Conservation (phyloP, 2,113 vertebrate genomes). For the Bolborhynchus lineola region DNA sequence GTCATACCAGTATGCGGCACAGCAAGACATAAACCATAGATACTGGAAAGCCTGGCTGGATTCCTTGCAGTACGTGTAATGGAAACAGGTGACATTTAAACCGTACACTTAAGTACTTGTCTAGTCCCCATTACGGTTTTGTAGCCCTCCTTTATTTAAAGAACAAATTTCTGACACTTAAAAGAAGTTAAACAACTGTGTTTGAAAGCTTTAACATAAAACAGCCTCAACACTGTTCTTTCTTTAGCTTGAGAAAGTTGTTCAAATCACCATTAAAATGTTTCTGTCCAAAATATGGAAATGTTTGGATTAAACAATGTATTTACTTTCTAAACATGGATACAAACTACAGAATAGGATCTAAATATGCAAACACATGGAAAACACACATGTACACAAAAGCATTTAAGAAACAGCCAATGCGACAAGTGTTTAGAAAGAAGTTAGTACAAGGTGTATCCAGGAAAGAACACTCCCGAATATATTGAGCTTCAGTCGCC, state of each 20-base stretch:
- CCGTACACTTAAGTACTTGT: conserved; percentile 25
- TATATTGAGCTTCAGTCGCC: neutral
- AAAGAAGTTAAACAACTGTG: conserved; percentile 32
- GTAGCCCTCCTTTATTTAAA: conserved; percentile 52
- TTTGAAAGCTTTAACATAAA: conserved; percentile 42
- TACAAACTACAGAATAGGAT: neutral
- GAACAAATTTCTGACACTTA: conserved; percentile 55
- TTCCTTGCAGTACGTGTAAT: conserved; percentile 15
- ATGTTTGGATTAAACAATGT: neutral
- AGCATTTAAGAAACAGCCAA: neutral
- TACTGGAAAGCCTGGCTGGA: neutral
- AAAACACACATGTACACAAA: fast-evolving
- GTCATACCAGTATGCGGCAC: neutral
- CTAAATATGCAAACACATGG: neutral
- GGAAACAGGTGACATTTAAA: conserved; percentile 67
- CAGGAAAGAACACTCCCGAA: neutral
- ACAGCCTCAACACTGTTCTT: conserved; percentile 9
- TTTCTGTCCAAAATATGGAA: neutral
- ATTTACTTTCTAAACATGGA: conserved; percentile 6
- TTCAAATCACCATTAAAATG: conserved; percentile 3
- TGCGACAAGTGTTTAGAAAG: neutral
- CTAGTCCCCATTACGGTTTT: conserved; percentile 10
- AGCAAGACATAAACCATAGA: conserved; percentile 33
- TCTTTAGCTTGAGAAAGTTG: conserved; percentile 13
- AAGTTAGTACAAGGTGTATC: neutral